Evolutionary conservation across 2,888 invertebrate genomes (phyloP), one percentile per base, ranked within the genome.

Genomic region (Eupithecia dodoneata): DNA sequence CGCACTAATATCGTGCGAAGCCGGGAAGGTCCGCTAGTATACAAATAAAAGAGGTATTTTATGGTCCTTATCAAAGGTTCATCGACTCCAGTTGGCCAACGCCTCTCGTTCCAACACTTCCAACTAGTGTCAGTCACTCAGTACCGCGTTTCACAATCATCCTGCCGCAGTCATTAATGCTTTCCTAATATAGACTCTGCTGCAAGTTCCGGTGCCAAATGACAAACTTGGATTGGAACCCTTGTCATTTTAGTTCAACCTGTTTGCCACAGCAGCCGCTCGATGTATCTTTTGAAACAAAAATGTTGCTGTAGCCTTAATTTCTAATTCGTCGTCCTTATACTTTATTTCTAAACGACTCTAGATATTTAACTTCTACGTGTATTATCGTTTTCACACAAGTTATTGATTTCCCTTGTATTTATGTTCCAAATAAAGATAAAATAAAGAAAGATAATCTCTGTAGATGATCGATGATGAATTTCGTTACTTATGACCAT

Each of bases 71-170:
- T 72, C 59, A 47, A 69, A 44, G 18, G 70, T 70, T 69, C 66
- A 49, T 78, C 71, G 76, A 76, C 67, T 15, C 55, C 67, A 49
- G 71, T 78, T 79, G 63, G 72, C 71, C 72, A 76, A 76, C 71
- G 18, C 55, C 72, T 67, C 55, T 49, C 73, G 59, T 59, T 78
- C 76, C 72, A 74, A 72, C 45, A 74, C 49, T 59, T 78, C 76
- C 72, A 74, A 72, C 45, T 67, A 67, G 65, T 66, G 65, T 3
- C 59, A 30, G 10, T 59, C 59, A 59, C 18, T 55, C 44, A 69
- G 72, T 49, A 52, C 59, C 47, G 71, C 10, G 69, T 81, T 78
- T 75, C 80, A 75, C 79, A 80, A 81, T 76, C 71, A 75, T 80
- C 77, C 77, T 72, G 76, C 9, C 77, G 74, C 77, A 72, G 49